Evolutionary conservation across 2,888 invertebrate species (phyloP).

Genomic region (Belgica antarctica): DNA sequence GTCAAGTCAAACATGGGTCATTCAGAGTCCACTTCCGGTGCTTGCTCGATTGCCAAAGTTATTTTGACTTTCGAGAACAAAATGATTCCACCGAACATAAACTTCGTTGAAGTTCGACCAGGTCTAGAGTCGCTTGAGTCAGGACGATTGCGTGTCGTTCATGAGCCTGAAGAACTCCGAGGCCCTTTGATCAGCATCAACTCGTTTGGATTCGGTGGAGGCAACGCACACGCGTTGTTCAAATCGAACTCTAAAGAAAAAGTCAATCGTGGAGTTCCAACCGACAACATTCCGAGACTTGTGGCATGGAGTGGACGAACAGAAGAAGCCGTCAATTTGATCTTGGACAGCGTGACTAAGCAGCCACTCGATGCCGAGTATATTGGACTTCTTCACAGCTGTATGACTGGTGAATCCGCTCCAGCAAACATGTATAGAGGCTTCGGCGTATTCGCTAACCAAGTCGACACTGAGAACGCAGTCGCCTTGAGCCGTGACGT

Average conservation of each 20-base stretch:
- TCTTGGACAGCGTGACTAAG: conserved; percentile 64
- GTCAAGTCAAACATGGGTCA: conserved; percentile 95
- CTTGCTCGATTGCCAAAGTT: conserved; percentile 80
- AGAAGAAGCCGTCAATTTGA: conserved; percentile 66
- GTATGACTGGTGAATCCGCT: conserved; percentile 59
- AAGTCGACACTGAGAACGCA: conserved; percentile 45
- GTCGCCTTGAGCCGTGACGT: conserved; percentile 56
- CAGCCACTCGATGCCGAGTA: conserved; percentile 64
- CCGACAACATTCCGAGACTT: conserved; percentile 69
- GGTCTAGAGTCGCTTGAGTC: conserved; percentile 63
- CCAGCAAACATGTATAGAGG: conserved; percentile 73
- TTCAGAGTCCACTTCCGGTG: conserved; percentile 80
- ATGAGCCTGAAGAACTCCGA: conserved; percentile 66
- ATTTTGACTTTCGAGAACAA: conserved; percentile 78
- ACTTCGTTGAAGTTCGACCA: conserved; percentile 65
- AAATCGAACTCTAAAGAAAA: conserved; percentile 50
- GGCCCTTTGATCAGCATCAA: conserved; percentile 80
- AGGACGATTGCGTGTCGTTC: conserved; percentile 69
- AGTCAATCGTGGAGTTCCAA: conserved; percentile 60
- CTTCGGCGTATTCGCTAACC: conserved; percentile 59
- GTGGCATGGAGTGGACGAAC: conserved; percentile 77
- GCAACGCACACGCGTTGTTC: conserved; percentile 62
- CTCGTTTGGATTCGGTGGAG: conserved; percentile 93
- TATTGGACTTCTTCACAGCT: conserved; percentile 60
- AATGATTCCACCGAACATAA: conserved; percentile 79